phyloP scores from a whole-genome alignment of 2,797 vertebrate species.

The Microchirus variegatus region DNA sequence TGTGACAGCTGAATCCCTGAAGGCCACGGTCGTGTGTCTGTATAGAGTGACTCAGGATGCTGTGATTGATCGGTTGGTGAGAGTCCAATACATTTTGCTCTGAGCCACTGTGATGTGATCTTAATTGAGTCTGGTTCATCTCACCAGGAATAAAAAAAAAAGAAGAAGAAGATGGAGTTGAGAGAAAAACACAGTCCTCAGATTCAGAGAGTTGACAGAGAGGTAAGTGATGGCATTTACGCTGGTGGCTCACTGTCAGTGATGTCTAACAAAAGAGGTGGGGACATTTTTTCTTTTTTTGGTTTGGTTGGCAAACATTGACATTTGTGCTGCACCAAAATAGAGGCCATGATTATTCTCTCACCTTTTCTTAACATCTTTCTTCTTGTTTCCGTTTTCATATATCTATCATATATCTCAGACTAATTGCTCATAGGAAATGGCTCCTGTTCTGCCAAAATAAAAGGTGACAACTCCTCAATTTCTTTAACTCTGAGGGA shows the following conservation, averaged over 20 bases:
- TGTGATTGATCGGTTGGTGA: slow-evolving; percentile 70
- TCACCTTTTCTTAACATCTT: too few relatives aligned
- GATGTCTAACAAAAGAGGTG: background rate
- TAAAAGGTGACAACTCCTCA: too few relatives aligned
- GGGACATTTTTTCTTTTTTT: too few relatives aligned
- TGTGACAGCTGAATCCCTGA: slow-evolving; percentile 36
- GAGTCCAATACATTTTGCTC: slow-evolving; percentile 62
- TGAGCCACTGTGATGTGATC: slow-evolving; percentile 69
- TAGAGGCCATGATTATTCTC: too few relatives aligned
- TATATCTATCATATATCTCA: too few relatives aligned
- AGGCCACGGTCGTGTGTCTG: slow-evolving; percentile 15
- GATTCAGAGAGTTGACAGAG: slow-evolving; percentile 25
- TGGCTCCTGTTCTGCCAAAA: too few relatives aligned
- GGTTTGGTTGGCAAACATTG: background rate
- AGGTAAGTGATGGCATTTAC: slow-evolving; percentile 26
- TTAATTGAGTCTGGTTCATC: slow-evolving; percentile 73
- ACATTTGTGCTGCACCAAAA: background rate
- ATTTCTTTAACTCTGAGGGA: too few relatives aligned
- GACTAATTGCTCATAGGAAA: too few relatives aligned
- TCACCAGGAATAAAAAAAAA: slow-evolving; percentile 24
- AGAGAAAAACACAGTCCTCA: slow-evolving; percentile 13
- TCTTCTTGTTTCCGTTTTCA: too few relatives aligned
- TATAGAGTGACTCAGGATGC: slow-evolving; percentile 45
- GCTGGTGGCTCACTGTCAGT: background rate
- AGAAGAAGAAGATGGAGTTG: background rate